Conservation (phyloP, 1,140 invertebrate genomes). For the Cydia amplana region DNA sequence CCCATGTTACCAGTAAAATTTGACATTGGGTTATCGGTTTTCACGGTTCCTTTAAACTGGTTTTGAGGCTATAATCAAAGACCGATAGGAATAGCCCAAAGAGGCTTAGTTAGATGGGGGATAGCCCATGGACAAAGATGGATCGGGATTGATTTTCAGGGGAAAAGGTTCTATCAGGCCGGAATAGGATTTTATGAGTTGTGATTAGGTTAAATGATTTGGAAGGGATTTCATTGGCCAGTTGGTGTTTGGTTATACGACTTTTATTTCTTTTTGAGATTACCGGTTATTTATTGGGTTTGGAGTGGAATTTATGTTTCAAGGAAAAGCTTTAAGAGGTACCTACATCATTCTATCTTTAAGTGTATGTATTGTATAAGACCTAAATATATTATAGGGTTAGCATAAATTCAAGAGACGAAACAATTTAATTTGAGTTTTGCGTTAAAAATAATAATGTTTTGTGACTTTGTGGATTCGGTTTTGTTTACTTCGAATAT, state of each 20-base stretch:
- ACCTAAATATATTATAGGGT: no score
- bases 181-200: background rate
- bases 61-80: background rate
- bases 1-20: no score
- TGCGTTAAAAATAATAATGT: no score
- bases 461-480: no score
- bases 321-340: no score
- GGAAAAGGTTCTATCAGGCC: background rate
- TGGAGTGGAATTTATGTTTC: background rate
- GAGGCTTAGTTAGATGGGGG: background rate
- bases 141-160: conserved; percentile 5
- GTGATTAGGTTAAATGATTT: background rate
- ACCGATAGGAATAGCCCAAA: background rate
- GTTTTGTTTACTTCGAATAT: no score
- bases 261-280: background rate
- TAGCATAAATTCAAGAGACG: no score
- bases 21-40: no score
- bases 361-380: no score
- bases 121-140: conserved; percentile 14
- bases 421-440: no score
- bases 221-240: conserved; percentile 9
- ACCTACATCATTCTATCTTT: no score
- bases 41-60: background rate
- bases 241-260: background rate
- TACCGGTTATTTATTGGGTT: background rate